A percentile compares a stretch with the other conserved stretches of the same genome.
Conservation (phyloP, 2,113 vertebrate genomes). For the Menidia beryllina region DNA sequence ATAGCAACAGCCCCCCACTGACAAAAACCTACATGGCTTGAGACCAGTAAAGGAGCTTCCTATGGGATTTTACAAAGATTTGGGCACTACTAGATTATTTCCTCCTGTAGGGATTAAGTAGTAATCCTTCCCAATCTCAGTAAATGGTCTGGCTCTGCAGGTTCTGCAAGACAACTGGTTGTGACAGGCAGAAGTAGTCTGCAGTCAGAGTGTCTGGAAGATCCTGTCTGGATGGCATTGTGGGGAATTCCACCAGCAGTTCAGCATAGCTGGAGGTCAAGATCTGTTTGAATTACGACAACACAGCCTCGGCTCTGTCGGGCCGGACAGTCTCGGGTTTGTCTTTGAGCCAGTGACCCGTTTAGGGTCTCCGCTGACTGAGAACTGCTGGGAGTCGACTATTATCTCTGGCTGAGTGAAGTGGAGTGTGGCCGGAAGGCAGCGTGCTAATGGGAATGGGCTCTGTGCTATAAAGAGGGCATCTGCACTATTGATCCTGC, state of each 20-base stretch:
- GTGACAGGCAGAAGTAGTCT: conserved; percentile 55
- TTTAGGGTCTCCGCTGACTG: conserved; percentile 38
- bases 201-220: conserved; percentile 56
- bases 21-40: conserved; percentile 20
- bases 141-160: conserved; percentile 58
- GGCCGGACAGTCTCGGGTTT: conserved; percentile 33
- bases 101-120: conserved; percentile 61
- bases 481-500: conserved; percentile 76
- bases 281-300: conserved; percentile 54
- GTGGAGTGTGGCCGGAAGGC: conserved; percentile 70
- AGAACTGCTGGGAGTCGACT: conserved; percentile 38
- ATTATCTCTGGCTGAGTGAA: conserved; percentile 62
- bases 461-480: conserved; percentile 44
- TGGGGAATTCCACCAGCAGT: conserved; percentile 60
- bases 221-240: conserved; percentile 31
- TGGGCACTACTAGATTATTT: conserved; percentile 70
- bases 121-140: conserved; percentile 70
- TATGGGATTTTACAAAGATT: conserved; percentile 70
- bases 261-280: conserved; percentile 67
- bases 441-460: conserved; percentile 71
- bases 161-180: conserved; percentile 39
- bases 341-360: conserved; percentile 45
- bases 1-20: conserved; percentile 47
- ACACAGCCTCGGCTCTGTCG: conserved; percentile 23
- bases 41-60: conserved; percentile 63